Conservation (phyloP, 2,113 vertebrate genomes). For the Mesitornis unicolor region DNA sequence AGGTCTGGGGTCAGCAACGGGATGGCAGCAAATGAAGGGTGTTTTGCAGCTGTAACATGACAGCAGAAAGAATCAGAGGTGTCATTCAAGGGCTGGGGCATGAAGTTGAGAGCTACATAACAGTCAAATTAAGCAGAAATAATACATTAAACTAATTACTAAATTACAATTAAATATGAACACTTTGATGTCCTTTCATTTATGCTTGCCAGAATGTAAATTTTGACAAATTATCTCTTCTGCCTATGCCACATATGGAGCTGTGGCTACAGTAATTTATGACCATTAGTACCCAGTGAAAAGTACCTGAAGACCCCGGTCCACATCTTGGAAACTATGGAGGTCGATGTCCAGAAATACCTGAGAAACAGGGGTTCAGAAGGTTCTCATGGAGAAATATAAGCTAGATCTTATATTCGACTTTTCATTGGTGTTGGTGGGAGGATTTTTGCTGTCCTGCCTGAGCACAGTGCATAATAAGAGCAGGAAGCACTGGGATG, state of each 20-base stretch:
- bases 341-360: neutral
- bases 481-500: neutral
- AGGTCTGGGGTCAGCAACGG: neutral
- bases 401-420: neutral
- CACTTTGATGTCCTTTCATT: neutral
- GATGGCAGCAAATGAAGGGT: accelerated
- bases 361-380: neutral
- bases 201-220: neutral
- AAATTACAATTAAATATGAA: neutral
- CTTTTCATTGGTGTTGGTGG: neutral
- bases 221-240: neutral
- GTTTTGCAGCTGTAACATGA: neutral
- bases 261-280: neutral
- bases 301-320: neutral
- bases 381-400: neutral
- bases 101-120: neutral
- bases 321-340: neutral
- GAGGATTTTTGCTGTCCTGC: neutral
- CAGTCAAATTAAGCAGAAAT: neutral
- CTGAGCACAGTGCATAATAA: neutral
- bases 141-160: neutral
- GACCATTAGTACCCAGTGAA: neutral
- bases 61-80: neutral
- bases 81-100: neutral
- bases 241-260: neutral